phyloP scores from a whole-genome alignment of 1,140 invertebrate species.

The Cherax destructor region DNA sequence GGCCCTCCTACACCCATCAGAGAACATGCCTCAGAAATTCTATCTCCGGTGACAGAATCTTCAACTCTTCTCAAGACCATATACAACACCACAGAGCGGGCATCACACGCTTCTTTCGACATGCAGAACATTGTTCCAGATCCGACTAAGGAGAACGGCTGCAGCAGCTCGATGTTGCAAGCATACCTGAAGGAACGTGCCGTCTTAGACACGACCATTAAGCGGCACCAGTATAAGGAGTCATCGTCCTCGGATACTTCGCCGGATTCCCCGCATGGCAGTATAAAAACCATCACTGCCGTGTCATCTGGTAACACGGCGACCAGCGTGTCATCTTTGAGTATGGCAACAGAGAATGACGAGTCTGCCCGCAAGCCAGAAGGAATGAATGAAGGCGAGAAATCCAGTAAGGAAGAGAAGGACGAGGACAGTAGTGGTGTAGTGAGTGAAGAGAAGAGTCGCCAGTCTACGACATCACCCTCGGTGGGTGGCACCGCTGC shows the following conservation, averaged over 20 bases:
- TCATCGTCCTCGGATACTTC: conserved; percentile 52
- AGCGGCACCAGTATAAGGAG: conserved; percentile 77
- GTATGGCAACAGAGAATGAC: conserved; percentile 6
- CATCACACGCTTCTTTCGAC: conserved; percentile 73
- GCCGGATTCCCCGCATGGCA: conserved; percentile 43
- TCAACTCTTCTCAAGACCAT: conserved; percentile 80
- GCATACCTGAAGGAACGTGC: conserved; percentile 86
- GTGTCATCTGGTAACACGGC: too few species aligned
- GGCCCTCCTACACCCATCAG: conserved; percentile 67
- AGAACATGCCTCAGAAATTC: conserved; percentile 76
- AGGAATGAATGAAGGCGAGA: not conserved
- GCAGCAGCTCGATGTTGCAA: conserved; percentile 79
- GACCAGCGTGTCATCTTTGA: not conserved
- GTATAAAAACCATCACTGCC: not conserved
- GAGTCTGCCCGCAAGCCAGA: not conserved
- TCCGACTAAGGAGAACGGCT: conserved; percentile 54
- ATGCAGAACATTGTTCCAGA: conserved; percentile 43
- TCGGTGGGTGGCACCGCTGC: not conserved
- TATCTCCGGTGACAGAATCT: conserved; percentile 80
- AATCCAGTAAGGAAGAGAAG: not conserved
- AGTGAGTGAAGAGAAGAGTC: not conserved
- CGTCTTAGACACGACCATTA: conserved; percentile 84
- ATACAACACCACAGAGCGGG: conserved; percentile 81
- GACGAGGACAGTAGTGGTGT: not conserved
- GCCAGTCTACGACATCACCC: not conserved